A percentile compares a stretch with the other conserved stretches of the same genome.
phyloP scores from a whole-genome alignment of 2,113 vertebrate genomes.

The Tupaia chinensis region DNA sequence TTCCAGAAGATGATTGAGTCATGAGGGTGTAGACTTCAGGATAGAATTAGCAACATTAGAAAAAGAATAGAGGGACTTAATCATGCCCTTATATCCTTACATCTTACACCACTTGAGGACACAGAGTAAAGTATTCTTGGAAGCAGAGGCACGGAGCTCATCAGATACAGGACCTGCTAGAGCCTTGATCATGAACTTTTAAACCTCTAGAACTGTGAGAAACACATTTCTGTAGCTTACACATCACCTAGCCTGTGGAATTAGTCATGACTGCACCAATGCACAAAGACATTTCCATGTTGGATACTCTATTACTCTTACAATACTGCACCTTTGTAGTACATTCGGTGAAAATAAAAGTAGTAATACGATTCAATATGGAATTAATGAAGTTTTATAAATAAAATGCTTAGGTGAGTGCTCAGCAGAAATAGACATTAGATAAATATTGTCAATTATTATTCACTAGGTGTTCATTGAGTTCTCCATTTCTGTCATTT shows the following conservation, averaged over 20 bases:
- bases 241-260: background rate
- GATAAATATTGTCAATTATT: background rate
- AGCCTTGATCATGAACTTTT: background rate
- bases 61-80: background rate
- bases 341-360: background rate
- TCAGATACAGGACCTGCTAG: fast-evolving
- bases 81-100: no score
- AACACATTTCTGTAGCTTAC: background rate
- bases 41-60: background rate
- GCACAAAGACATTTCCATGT: background rate
- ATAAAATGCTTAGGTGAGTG: background rate
- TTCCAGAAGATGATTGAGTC: background rate
- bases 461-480: background rate
- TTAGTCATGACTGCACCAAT: background rate
- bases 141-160: background rate
- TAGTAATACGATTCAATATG: background rate
- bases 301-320: background rate
- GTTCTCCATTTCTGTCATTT: background rate
- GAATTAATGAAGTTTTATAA: background rate
- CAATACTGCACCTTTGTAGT: background rate
- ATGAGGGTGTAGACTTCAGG: background rate
- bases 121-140: background rate
- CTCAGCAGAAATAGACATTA: background rate
- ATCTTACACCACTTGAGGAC: background rate
- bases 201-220: background rate